Evolutionary conservation across 2,797 vertebrate genomes (phyloP).

Genomic region (Sciaenops ocellatus): DNA sequence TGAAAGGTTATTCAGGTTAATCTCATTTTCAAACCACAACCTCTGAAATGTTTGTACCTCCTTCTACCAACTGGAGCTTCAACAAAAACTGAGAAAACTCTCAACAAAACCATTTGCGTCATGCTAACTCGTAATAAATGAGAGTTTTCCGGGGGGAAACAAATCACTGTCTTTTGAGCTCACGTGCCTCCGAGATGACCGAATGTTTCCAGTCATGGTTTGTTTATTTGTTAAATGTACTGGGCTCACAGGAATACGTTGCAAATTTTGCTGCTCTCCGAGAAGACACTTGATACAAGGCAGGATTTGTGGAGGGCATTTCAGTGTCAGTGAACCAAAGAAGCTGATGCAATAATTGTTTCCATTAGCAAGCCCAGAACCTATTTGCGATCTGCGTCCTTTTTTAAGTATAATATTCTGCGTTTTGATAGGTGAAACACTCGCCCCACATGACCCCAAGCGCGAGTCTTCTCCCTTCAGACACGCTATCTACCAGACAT

Average conservation of each 20-base stretch:
- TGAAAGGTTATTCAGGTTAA: conserved; percentile 41
- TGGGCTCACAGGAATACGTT: conserved; percentile 28
- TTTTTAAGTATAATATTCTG: conserved; percentile 4
- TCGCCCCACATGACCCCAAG: conserved; percentile 54
- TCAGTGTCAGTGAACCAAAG: conserved; percentile 50
- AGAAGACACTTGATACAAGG: conserved; percentile 51
- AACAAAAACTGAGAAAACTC: conserved; percentile 3
- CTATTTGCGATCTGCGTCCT: neutral
- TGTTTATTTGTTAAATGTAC: conserved; percentile 70
- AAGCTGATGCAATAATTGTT: conserved; percentile 48
- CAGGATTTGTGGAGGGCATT: conserved; percentile 42
- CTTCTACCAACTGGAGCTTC: neutral
- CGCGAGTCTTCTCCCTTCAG: conserved; percentile 27
- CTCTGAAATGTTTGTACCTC: conserved; percentile 10
- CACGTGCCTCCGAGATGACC: conserved; percentile 34
- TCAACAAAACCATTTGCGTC: conserved; percentile 24
- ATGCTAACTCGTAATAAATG: conserved; percentile 37
- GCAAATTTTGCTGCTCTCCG: conserved; percentile 38
- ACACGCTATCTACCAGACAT: conserved; percentile 47
- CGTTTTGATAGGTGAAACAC: conserved; percentile 13
- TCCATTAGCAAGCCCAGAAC: conserved; percentile 49
- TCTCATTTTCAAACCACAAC: conserved; percentile 26
- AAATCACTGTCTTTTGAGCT: conserved; percentile 18
- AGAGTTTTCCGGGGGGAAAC: conserved; percentile 40
- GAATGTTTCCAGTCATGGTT: conserved; percentile 68